Evolutionary conservation across 37 sponge, comb jelly and placozoan species (phyloP).

Genomic region (Chondrilla cf. caribensis): DNA sequence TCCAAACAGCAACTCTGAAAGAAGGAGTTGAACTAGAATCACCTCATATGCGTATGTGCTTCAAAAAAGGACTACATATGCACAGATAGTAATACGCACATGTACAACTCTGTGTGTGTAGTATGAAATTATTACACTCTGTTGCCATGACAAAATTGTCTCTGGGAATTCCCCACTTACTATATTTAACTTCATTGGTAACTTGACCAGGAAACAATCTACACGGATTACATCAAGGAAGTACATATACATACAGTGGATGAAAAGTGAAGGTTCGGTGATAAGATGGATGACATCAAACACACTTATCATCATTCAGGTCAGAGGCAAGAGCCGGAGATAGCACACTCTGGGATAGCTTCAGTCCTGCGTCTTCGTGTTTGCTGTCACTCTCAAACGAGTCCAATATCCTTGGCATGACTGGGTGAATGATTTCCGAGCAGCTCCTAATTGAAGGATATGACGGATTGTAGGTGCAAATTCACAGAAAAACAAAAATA

Average conservation of each 20-base stretch:
- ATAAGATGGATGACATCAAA: too few species aligned
- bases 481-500: too few species aligned
- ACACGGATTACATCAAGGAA: background rate
- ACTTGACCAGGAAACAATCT: background rate
- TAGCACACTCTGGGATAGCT: background rate
- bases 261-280: too few species aligned
- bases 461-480: too few species aligned
- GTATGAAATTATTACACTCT: too few species aligned
- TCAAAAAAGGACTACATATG: too few species aligned
- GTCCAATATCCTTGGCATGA: background rate
- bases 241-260: too few species aligned
- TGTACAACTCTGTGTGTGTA: too few species aligned
- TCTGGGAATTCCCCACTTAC: conserved; percentile 18
- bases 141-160: too few species aligned
- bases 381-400: background rate
- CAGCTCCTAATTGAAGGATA: background rate
- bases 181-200: background rate
- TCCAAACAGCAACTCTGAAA: conserved; percentile 73
- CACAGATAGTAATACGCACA: too few species aligned
- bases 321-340: background rate
- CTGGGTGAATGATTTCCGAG: background rate
- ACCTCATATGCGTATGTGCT: too few species aligned
- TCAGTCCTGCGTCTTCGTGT: background rate
- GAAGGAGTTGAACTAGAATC: conserved; percentile 1
- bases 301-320: background rate